Evolutionary conservation across 2,113 vertebrate genomes (phyloP).

Genomic region (Clinocottus analis): DNA sequence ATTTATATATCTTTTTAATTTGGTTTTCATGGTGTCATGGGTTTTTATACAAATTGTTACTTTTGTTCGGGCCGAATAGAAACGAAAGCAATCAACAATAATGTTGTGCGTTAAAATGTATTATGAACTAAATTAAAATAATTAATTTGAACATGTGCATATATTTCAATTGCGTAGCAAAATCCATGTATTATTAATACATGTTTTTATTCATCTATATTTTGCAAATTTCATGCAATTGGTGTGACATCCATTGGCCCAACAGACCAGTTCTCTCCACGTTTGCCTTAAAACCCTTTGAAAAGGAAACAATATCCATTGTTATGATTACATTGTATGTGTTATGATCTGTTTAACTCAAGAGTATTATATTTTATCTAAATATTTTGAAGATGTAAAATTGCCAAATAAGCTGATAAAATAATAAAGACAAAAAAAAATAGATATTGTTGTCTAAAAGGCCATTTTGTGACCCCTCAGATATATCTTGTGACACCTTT

Average conservation of each 20-base stretch:
- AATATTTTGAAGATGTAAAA: not conserved
- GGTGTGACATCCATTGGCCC: too few species aligned
- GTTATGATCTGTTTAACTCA: not conserved
- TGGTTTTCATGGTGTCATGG: not conserved
- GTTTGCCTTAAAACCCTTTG: not conserved
- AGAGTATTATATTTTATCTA: not conserved
- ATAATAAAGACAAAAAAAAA: not conserved
- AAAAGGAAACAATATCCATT: not conserved
- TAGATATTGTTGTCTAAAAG: not conserved
- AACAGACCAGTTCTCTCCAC: not conserved
- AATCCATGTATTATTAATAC: not conserved
- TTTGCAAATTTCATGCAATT: too few species aligned
- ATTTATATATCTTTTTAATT: not conserved
- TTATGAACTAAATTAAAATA: not conserved
- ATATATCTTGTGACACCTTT: not conserved
- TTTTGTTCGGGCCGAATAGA: not conserved
- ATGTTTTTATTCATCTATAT: too few species aligned
- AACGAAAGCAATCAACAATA: not conserved
- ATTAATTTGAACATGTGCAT: not conserved
- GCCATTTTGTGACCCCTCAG: slow-evolving; percentile 3
- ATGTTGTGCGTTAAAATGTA: not conserved
- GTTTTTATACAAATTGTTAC: not conserved
- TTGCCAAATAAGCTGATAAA: not conserved
- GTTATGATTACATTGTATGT: not conserved
- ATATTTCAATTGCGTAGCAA: not conserved